Conservation (phyloP, 2,797 vertebrate species). For the Pangasius krempfi region DNA sequence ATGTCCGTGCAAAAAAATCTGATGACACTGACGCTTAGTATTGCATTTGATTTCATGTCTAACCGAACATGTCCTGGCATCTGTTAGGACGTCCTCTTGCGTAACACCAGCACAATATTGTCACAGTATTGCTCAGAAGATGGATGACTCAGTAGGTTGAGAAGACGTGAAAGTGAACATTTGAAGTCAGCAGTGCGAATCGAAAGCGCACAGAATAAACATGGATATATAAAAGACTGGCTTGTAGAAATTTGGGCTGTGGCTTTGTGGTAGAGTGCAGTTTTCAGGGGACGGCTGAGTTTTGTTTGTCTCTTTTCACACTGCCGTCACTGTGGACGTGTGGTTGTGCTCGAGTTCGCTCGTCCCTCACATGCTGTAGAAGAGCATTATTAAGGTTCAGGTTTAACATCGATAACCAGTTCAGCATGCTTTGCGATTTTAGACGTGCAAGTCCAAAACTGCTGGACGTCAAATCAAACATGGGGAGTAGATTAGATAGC, state of each 20-base stretch:
- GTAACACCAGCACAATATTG: neutral
- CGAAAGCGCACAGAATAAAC: neutral
- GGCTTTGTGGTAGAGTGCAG: neutral
- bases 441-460: neutral
- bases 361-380: neutral
- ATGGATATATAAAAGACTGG: neutral
- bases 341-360: neutral
- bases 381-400: neutral
- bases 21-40: neutral
- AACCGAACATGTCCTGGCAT: constrained; percentile 26
- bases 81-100: neutral
- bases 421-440: neutral
- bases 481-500: neutral
- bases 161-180: neutral
- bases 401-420: neutral
- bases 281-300: neutral
- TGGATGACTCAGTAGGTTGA: neutral
- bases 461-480: neutral
- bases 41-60: neutral
- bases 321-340: neutral
- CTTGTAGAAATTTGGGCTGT: neutral
- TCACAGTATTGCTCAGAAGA: neutral
- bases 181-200: neutral
- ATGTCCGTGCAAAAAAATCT: neutral
- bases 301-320: neutral